phyloP scores from a whole-genome alignment of 2,888 invertebrate species.

The Cephus sareptanus region DNA sequence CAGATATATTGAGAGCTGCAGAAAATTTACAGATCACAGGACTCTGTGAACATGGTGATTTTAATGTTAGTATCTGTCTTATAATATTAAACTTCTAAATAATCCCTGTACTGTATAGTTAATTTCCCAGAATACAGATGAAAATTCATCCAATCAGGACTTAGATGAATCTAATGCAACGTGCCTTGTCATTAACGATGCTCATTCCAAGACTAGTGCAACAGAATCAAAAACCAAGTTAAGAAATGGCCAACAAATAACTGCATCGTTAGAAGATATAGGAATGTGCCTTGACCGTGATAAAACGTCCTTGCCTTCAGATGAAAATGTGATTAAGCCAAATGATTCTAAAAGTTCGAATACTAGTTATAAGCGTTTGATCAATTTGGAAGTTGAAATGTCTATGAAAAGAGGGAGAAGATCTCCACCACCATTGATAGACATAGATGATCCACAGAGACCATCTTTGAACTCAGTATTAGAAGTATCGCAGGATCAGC shows the following conservation, averaged over 20 bases:
- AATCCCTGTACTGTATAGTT: background rate
- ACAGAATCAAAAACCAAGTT: background rate
- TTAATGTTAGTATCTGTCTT: background rate
- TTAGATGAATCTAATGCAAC: background rate
- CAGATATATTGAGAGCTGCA: conserved; percentile 46
- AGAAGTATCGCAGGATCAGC: background rate
- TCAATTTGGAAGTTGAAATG: background rate
- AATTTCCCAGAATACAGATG: background rate
- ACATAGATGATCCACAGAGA: background rate
- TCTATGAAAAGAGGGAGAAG: conserved; percentile 12
- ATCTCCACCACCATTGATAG: conserved; percentile 12
- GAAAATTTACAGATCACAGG: conserved; percentile 51
- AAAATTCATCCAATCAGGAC: background rate
- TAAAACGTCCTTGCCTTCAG: background rate
- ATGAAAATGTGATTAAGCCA: background rate
- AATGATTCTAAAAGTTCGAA: background rate
- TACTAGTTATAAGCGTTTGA: background rate
- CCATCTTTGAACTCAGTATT: background rate
- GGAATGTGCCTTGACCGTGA: background rate
- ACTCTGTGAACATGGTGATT: conserved; percentile 14
- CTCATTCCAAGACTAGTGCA: background rate
- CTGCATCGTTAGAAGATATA: background rate
- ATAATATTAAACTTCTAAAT: background rate
- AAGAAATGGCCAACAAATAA: background rate
- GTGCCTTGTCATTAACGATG: background rate